Evolutionary conservation across 2,113 vertebrate species (phyloP), one percentile per base, ranked within the genome.

Genomic region (Pseudorhombus dupliciocellatus): DNA sequence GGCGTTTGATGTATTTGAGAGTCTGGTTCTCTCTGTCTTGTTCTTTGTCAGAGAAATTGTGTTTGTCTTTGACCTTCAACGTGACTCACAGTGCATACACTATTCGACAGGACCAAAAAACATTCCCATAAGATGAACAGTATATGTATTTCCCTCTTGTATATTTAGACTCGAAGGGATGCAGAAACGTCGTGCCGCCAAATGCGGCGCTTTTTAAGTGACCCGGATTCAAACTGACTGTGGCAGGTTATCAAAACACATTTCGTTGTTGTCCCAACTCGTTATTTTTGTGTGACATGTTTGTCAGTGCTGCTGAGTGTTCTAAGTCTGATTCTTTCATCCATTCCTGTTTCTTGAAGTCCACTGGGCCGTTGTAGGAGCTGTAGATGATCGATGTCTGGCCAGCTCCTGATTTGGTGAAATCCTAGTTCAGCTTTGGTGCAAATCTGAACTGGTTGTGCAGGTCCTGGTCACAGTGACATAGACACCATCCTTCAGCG

Each of bases 141-240:
- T 26, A 40, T 34, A 55, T 64, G 28, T n/a, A n/a, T 55, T 51
- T 55, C 11, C 15, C 14, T 28, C n/a, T 26, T 25, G 50, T 40
- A 54, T 86, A 52, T 79, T 84, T 73, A 44, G 40, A 75, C 59
- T 34, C 53, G 5, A 34, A 37, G 54, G 58, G 25, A 61, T 59
- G 56, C 2, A 0, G 25, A 84, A 80, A 54, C 68, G 74, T 77
- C 54, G 28, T 9, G 44, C 7, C 68, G 63, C 21, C 2, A 40
- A 70, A 74, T 79, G 70, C 52, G 53, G 48, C 24, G 20, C 0
- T 48, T 31, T 60, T 54, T 0, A 25, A 58, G 26, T 0, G 24
- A 50, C n/a, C 63, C n/a, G 28, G 63, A 37, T 1, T 1, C 56
- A 30, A 14, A 48, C 16, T 4, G 1, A 1, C 42, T 16, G 42